Evolutionary conservation across 2,888 invertebrate species (phyloP), one percentile per base, ranked within the genome.

Genomic region (Exocentrus adspersus): DNA sequence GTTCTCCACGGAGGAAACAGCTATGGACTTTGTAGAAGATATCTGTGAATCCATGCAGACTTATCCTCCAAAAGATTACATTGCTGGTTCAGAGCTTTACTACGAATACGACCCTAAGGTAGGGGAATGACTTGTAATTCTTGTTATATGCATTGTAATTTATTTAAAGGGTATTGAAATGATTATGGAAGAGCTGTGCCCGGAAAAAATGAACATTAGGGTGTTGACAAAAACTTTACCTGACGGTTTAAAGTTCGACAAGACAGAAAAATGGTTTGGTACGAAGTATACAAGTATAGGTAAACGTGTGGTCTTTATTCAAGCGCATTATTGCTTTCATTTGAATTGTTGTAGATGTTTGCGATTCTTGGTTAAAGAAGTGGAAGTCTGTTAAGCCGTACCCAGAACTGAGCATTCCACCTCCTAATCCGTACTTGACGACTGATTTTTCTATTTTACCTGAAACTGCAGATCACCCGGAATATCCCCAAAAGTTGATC

Each of bases 241-340:
- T 0, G 79, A 80, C 50, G 79, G 65, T 21, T 77, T 84, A 14
- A 75, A 80, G 0, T 92, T 90, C 74, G 87, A 92, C 72, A 83
- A 88, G 71, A 84, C 85, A 12, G 95, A 95, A 80, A 87, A 88
- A 62, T 96, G 95, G 95, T 95, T 94, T 81, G 88, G 90, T 51
- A 94, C 94, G 0, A 88, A 90, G 69, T 96, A 93, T 79, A 86
- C 86, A 28, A 86, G 86, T 57, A 82, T 84, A 79, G 88, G 89
- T 86, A 81, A 20, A 4, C 21, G 45, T n/a, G 19, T 32, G 7
- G 12, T 21, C 21, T 56, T 59, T 6, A 12, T n/a, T 3, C 52
- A 45, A n/a, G n/a, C n/a, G n/a, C n/a, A n/a, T n/a, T n/a, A n/a
- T n/a, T n/a, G n/a, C n/a, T n/a, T n/a, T n/a, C n/a, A n/a, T n/a